A percentile compares a stretch with the other conserved stretches of the same genome.
Conservation (phyloP, 2,113 vertebrate species). For the Mirounga angustirostris region DNA sequence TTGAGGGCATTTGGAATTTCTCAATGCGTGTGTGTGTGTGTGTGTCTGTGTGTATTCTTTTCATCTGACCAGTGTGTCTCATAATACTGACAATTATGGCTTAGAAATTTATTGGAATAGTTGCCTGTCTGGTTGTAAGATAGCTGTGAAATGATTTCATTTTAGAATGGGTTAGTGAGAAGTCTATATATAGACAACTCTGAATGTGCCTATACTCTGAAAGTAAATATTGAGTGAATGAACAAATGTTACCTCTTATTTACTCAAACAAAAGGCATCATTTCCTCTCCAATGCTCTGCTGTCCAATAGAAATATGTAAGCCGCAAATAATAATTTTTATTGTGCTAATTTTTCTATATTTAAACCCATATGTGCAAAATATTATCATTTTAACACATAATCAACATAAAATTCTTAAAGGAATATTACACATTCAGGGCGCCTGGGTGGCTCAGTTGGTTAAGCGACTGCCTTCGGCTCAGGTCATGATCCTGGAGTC, state of each 20-base stretch:
- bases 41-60: neutral
- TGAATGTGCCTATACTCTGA: neutral
- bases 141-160: neutral
- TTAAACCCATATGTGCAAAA: neutral
- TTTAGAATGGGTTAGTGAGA: neutral
- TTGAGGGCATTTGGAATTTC: neutral
- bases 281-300: neutral
- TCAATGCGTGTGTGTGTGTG: neutral
- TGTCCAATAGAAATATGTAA: neutral
- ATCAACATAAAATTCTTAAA: neutral
- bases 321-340: neutral
- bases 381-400: slow-evolving; percentile 11
- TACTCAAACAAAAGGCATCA: neutral
- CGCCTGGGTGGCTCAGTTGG: too few species aligned
- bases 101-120: neutral
- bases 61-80: neutral
- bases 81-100: neutral
- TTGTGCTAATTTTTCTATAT: neutral
- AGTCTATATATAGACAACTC: neutral
- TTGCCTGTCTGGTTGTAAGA: slow-evolving; percentile 30
- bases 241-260: neutral
- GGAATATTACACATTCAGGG: neutral
- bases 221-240: neutral
- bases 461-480: too few species aligned
- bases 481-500: too few species aligned